phyloP scores from a whole-genome alignment of 2,113 vertebrate species.

The Craseonycteris thonglongyai region DNA sequence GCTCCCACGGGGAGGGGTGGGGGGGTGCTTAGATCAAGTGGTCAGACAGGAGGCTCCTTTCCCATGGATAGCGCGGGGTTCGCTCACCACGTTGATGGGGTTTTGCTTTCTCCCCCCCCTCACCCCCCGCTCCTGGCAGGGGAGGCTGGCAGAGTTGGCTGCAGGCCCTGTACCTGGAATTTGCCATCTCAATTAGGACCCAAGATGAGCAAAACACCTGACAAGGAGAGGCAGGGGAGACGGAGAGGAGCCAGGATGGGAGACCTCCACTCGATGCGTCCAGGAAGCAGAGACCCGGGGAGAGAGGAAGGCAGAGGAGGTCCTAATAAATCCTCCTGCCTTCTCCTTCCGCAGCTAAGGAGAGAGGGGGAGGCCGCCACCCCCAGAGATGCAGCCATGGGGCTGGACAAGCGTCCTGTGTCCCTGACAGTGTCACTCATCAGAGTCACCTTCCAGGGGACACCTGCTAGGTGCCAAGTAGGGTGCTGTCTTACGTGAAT shows the following conservation, averaged over 20 bases:
- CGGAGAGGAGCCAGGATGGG: not conserved
- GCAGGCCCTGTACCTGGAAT: slow-evolving; percentile 46
- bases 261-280: fast-evolving
- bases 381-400: not conserved
- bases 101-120: slow-evolving; percentile 24
- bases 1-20: too few species aligned
- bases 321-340: not conserved
- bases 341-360: not conserved
- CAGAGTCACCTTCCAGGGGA: not conserved
- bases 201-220: slow-evolving; percentile 40
- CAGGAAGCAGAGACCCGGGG: not conserved
- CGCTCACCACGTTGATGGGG: not conserved
- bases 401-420: not conserved
- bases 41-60: not conserved
- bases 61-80: not conserved
- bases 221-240: not conserved
- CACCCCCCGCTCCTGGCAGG: slow-evolving; percentile 50
- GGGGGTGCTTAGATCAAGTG: not conserved
- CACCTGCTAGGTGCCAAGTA: not conserved
- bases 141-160: slow-evolving; percentile 49
- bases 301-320: not conserved
- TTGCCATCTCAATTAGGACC: slow-evolving; percentile 65
- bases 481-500: fast-evolving
- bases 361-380: not conserved
- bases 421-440: not conserved